Percentiles rank a stretch among this genome's conserved stretches.
These are phyloP conservation scores for Entomyzon cyanotis DNA, from an alignment of 2,113 vertebrate species.

Conservation along the genomic window DNA sequence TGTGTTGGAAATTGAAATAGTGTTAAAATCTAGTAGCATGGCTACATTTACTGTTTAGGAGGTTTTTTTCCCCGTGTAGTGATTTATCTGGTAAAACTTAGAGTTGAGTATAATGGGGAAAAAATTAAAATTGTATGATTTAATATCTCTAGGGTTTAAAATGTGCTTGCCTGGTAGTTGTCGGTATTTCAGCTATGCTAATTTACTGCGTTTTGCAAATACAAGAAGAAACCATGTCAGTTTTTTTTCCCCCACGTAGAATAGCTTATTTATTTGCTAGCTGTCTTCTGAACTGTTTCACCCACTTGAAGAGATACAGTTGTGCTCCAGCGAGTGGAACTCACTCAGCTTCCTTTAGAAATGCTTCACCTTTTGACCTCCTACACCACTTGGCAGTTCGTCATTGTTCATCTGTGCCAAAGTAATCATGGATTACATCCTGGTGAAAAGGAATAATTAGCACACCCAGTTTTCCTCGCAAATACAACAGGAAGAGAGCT, in stretches of 20 bases:
- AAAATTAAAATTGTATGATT: neutral
- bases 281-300: neutral
- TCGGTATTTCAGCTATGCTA: neutral
- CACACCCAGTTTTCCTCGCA: conserved; percentile 15
- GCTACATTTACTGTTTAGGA: neutral
- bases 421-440: conserved; percentile 22
- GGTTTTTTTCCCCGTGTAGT: neutral
- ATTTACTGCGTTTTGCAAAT: neutral
- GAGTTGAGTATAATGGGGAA: neutral
- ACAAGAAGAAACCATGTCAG: neutral
- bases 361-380: conserved; percentile 19
- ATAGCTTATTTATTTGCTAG: neutral
- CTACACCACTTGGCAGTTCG: conserved; percentile 1
- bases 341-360: neutral
- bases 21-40: neutral
- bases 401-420: neutral
- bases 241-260: neutral
- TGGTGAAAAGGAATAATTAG: conserved; percentile 24
- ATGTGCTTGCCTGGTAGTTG: neutral
- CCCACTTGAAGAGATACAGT: neutral
- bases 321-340: neutral
- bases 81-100: neutral
- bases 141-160: neutral
- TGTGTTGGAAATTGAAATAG: neutral
- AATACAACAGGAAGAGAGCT: neutral